These are phyloP conservation scores for Criorhina ranunculi DNA, from an alignment of 2,888 invertebrate genomes.

Conservation along the genomic window DNA sequence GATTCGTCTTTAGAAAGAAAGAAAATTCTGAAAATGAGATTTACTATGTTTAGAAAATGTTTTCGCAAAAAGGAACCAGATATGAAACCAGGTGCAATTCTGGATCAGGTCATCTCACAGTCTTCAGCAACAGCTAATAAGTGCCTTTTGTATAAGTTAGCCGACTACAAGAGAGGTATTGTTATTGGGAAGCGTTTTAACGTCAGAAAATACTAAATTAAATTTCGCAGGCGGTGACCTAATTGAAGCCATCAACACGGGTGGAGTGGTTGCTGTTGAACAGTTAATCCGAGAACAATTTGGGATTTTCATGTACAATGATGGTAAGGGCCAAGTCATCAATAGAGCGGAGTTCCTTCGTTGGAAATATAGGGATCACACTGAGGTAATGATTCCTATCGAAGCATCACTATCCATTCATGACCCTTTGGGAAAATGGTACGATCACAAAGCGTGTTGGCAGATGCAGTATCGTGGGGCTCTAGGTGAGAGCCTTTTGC, in stretches of 20 bases:
- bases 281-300: conserved; percentile 94
- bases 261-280: conserved; percentile 93
- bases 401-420: conserved; percentile 93
- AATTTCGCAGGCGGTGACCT: conserved; percentile 90
- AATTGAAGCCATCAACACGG: conserved; percentile 93
- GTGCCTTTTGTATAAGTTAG: conserved; percentile 93
- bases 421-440: conserved; percentile 95
- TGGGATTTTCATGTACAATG: conserved; percentile 93
- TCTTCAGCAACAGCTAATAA: conserved; percentile 92
- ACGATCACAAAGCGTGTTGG: conserved; percentile 98
- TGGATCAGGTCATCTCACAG: conserved; percentile 95
- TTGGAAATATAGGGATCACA: conserved; percentile 95
- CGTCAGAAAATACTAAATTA: too few species aligned
- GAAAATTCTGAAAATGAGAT: conserved; percentile 79
- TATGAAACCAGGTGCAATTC: conserved; percentile 89
- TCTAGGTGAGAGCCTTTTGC: conserved; percentile 96
- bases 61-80: conserved; percentile 84
- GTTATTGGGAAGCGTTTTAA: not conserved
- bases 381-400: conserved; percentile 93
- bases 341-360: conserved; percentile 94
- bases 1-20: not conserved
- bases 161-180: conserved; percentile 94
- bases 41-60: conserved; percentile 83
- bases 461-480: conserved; percentile 98
- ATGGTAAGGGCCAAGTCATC: conserved; percentile 93